A percentile compares a stretch with the other conserved stretches of the same genome.
Conservation (phyloP, 2,888 invertebrate genomes). For the Metacarcinus magister region DNA sequence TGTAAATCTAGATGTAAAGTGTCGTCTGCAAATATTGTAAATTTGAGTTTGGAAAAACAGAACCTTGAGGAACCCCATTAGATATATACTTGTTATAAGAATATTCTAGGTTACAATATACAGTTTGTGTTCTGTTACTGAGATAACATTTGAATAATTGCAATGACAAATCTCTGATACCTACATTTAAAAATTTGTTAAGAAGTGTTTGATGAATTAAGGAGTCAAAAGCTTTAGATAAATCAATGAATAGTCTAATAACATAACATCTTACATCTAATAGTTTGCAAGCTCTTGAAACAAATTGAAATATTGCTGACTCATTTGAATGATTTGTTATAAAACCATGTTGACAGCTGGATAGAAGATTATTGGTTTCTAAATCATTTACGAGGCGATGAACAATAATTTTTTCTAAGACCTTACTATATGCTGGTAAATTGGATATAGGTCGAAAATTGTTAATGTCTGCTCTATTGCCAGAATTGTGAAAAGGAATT, state of each 20-base stretch:
- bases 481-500: constrained; percentile 2
- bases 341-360: neutral
- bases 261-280: neutral
- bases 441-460: neutral
- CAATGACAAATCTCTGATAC: neutral
- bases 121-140: too few relatives aligned
- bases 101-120: too few relatives aligned
- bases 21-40: too few relatives aligned
- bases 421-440: neutral
- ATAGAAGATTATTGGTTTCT: neutral
- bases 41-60: too few relatives aligned
- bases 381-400: neutral
- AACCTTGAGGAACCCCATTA: too few relatives aligned
- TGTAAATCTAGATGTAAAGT: too few relatives aligned
- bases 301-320: neutral
- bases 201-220: neutral
- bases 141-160: neutral
- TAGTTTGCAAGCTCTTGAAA: neutral
- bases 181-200: neutral
- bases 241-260: neutral
- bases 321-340: neutral
- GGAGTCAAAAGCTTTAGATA: neutral
- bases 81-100: too few relatives aligned
- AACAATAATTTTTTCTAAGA: neutral
- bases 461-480: neutral